Evolutionary conservation across 1,140 invertebrate genomes (phyloP), one percentile per base, ranked within the genome.

Genomic region (Bradysia coprophila): DNA sequence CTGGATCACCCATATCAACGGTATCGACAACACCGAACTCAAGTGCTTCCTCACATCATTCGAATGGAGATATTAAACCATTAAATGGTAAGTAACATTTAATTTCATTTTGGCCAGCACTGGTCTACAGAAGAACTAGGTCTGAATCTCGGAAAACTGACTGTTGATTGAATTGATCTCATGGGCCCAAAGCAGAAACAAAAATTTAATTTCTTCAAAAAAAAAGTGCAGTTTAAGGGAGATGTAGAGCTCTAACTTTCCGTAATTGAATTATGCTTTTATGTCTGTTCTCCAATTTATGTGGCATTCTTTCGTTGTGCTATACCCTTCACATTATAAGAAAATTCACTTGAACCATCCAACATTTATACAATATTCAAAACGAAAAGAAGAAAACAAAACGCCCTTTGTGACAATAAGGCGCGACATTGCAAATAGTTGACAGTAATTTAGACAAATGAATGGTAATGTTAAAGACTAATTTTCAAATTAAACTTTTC

Each of bases 21-120:
- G 52, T 62, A 24, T 61, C 60, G 9, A 64, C 61, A 31, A 64
- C 62, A n/a, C 62, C 62, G 9, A 63, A 63, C 49, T 63, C 61
- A 41, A 47, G 45, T 38, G 45, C 56, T 20, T 61, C 61, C 8
- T 61, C 59, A 23, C 59, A 61, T 42, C 59, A 61, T 46, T 61
- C 59, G 10, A 62, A 57, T 45, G 55, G 57, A 23, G 63, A 65
- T 47, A 53, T 64, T 20, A 65, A 64, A 51, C 61, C 63, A 21
- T 48, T 63, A 38, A 64, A 63, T 43, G 59, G 61, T 43, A 54
- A 46, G 31, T 28, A 5, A n/a, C n/a, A n/a, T n/a, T n/a, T n/a
- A n/a, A n/a, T n/a, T n/a, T n/a, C n/a, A n/a, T n/a, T n/a, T n/a
- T n/a, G n/a, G n/a, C n/a, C n/a, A n/a, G n/a, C n/a, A n/a, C n/a